These are phyloP conservation scores for Synanthedon vespiformis DNA, from an alignment of 2,888 invertebrate genomes.

Conservation along the genomic window DNA sequence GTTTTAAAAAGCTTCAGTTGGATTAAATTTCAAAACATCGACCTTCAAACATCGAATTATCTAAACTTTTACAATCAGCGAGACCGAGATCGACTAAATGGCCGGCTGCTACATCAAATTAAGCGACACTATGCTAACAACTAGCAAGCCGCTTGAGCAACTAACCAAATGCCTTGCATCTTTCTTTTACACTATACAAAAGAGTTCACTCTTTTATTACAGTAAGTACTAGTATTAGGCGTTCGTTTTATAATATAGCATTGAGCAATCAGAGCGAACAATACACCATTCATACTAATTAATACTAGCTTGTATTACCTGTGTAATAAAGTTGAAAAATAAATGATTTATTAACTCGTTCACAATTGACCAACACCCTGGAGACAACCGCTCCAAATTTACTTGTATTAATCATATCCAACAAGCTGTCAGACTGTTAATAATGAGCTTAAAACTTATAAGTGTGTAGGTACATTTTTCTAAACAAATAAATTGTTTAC, in stretches of 20 bases:
- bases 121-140: constrained; percentile 34
- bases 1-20: constrained; percentile 37
- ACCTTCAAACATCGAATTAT: constrained; percentile 54
- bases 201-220: neutral
- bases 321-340: neutral
- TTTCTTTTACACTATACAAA: neutral
- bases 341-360: constrained; percentile 12
- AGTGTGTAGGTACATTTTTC: neutral
- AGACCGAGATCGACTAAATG: constrained; percentile 32
- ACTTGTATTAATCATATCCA: neutral
- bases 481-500: too few species aligned
- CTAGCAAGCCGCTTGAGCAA: constrained; percentile 28
- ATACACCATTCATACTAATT: neutral
- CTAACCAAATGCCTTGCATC: constrained; percentile 8
- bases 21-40: constrained; percentile 48
- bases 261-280: neutral
- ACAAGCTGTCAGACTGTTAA: neutral
- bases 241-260: neutral
- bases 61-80: constrained; percentile 50
- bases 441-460: constrained; percentile 1
- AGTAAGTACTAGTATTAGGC: neutral
- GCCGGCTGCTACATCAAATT: constrained; percentile 31
- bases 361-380: constrained; percentile 10
- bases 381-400: constrained; percentile 3
- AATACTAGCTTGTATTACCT: neutral